These are phyloP conservation scores for Atta texana DNA, from an alignment of 1,140 invertebrate species.

Conservation along the genomic window DNA sequence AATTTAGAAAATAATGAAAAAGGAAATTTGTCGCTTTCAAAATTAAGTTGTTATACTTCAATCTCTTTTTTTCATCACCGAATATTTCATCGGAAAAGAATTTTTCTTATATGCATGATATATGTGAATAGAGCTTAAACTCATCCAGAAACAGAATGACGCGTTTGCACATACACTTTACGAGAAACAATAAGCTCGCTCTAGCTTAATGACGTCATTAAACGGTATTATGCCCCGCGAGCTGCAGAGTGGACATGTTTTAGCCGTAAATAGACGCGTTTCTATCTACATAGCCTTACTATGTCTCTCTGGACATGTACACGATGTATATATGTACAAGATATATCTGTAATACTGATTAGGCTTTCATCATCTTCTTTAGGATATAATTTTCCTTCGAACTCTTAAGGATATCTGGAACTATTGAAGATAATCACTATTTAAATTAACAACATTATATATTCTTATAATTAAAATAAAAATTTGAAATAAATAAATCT, in stretches of 20 bases:
- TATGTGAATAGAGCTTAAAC: slow-evolving; percentile 13
- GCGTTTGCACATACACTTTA: slow-evolving; percentile 74
- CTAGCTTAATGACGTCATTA: slow-evolving; percentile 79
- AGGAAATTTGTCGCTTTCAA: neutral
- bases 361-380: neutral
- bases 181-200: slow-evolving; percentile 80
- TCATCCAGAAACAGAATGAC: slow-evolving; percentile 13
- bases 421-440: neutral
- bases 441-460: neutral
- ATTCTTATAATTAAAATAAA: neutral
- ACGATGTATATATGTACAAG: neutral
- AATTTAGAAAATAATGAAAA: neutral
- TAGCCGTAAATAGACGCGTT: slow-evolving; percentile 59
- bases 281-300: slow-evolving; percentile 43
- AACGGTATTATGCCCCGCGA: slow-evolving; percentile 74
- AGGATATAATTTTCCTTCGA: neutral
- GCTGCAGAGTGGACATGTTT: slow-evolving; percentile 65
- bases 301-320: slow-evolving; percentile 8
- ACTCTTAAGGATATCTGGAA: no score
- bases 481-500: neutral
- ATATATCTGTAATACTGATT: neutral
- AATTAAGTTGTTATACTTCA: neutral
- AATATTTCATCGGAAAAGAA: neutral
- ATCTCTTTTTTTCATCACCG: neutral
- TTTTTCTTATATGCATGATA: neutral